Conservation (phyloP, 2,797 vertebrate species). For the Halcyon chelicuti region DNA sequence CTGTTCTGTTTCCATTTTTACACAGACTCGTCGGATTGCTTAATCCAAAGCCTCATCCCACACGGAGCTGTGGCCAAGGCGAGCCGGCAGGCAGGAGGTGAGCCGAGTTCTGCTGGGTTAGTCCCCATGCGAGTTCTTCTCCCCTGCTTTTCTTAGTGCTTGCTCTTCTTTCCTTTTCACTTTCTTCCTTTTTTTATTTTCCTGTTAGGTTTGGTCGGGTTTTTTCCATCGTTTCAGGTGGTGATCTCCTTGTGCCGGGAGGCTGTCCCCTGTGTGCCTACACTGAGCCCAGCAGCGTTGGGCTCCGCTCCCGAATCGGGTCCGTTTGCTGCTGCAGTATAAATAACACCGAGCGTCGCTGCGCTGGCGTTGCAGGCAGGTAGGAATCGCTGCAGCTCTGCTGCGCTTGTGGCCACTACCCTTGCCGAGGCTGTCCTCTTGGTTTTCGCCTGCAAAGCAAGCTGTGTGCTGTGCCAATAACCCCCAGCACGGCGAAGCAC, state of each 20-base stretch:
- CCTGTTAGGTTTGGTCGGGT: background rate
- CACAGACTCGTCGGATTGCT: background rate
- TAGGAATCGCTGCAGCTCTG: background rate
- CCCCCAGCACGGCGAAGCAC: background rate
- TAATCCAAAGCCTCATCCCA: background rate
- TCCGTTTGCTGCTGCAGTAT: background rate
- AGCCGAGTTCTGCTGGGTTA: background rate
- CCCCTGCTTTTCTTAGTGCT: background rate
- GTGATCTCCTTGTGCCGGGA: background rate
- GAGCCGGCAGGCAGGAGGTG: background rate
- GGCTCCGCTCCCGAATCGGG: background rate
- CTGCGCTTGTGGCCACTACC: background rate
- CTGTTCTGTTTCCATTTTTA: constrained; percentile 25
- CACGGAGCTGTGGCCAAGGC: fast-evolving
- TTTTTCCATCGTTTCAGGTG: background rate
- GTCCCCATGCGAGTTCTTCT: background rate
- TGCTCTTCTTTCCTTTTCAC: background rate
- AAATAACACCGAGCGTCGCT: background rate
- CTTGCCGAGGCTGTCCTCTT: background rate
- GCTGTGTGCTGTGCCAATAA: background rate
- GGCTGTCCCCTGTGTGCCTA: background rate
- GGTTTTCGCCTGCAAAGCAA: background rate
- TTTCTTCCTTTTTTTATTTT: background rate
- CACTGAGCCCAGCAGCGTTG: background rate
- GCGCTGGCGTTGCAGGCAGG: background rate